Base-by-base conservation (phyloP, 2,113 vertebrate species). In the Notothenia rossii region DNA sequence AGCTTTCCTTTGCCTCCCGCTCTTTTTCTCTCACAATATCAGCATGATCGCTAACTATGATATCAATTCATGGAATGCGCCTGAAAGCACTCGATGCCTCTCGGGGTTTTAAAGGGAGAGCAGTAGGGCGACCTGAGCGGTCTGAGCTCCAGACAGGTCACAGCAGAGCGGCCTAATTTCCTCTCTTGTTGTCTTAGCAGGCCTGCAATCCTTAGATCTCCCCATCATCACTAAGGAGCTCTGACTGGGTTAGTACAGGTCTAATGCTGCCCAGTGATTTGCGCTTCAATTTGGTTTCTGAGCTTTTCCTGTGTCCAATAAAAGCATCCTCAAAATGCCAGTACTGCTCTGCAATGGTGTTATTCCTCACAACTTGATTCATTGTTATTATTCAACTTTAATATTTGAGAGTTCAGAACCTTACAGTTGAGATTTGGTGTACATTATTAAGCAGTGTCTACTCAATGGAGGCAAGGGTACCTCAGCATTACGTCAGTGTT, bases 91-190 rank as follows among this genome's bases (percentile, higher is more conserved):
- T 63, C 51, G 71, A 56, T 81, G 79, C 75, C 84, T 62, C 59
- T 54, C 0, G 58, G 51, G 82, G 84, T 80, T 86, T 73, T 84
- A 1, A 3, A 79, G 85, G 87, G 85, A 86, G 81, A 71, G 81
- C 70, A 76, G 64, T 61, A 75, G 71, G 69, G 78, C 15, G 51
- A 77, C 79, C 60, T 13, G 62, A 87, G 82, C 71, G 56, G 68
- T 84, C 87, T 83, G 89, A 67, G 13, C 51, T 80, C 53, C 81
- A 91, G 83, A 87, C 82, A 50, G 88, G 92, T 92, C 92, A 92
- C 60, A 80, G 89, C 80, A 79, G 90, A 89, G 88, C 79, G 59
- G 79, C 89, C 91, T 93, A 94, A 82, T 92, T 94, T 92, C 87
- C 91, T 94, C 87, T 87, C 84, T 88, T 89, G 86, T 89, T 86